phyloP scores from a whole-genome alignment of 2,797 vertebrate species.

The Halcyon leucocephala region DNA sequence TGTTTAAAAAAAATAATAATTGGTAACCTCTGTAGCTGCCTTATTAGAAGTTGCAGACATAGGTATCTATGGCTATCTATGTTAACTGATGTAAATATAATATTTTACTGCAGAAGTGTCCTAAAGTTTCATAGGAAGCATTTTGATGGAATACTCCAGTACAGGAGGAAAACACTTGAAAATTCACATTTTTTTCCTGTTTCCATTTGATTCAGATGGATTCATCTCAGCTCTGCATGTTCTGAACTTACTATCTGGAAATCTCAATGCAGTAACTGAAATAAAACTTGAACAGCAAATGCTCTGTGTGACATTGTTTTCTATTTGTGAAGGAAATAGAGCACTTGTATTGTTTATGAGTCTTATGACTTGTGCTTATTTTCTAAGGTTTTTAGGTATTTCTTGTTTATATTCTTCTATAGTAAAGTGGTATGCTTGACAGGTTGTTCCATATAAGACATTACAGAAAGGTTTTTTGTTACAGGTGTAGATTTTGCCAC shows the following conservation, averaged over 20 bases:
- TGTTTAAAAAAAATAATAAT: neutral
- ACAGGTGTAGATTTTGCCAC: neutral
- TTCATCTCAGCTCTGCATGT: neutral
- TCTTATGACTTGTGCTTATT: neutral
- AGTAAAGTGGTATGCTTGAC: neutral
- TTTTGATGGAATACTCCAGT: neutral
- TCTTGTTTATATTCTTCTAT: neutral
- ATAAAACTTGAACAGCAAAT: neutral
- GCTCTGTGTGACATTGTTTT: neutral
- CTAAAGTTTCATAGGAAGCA: neutral
- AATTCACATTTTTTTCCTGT: rapidly evolving
- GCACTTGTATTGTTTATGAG: neutral
- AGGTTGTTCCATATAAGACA: neutral
- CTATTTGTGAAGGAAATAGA: neutral
- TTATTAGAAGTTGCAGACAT: neutral
- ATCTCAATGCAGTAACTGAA: neutral
- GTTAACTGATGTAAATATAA: neutral
- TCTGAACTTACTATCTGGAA: neutral
- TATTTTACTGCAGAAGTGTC: neutral
- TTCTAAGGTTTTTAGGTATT: neutral
- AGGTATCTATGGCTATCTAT: neutral
- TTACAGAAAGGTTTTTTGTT: neutral
- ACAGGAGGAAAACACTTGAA: neutral
- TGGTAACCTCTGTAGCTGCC: neutral
- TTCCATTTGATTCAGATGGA: neutral